phyloP scores from a whole-genome alignment of 2,888 invertebrate genomes.

The Ptilodon capucinus region DNA sequence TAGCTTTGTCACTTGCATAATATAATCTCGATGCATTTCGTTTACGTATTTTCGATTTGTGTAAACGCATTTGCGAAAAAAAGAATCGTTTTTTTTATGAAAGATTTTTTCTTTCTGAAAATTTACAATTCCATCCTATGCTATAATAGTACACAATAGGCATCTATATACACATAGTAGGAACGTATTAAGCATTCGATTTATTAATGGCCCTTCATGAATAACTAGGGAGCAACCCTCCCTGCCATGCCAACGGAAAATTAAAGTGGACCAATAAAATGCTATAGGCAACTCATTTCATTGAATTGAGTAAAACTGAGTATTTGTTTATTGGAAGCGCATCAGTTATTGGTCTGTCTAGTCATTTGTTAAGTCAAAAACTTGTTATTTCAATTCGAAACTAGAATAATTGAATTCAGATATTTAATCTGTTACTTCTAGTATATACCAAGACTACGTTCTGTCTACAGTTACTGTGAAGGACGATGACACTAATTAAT shows the following conservation, averaged over 20 bases:
- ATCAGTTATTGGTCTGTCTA: constrained; percentile 5
- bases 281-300: background rate
- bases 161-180: background rate
- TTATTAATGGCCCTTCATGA: background rate
- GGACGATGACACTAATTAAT: no score
- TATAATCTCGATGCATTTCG: no score
- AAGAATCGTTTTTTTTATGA: no score
- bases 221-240: background rate
- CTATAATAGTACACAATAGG: background rate
- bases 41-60: no score
- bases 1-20: no score
- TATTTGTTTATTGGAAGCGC: constrained; percentile 12
- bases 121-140: no score
- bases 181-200: background rate
- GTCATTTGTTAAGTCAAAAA: constrained; percentile 10
- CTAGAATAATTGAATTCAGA: constrained; percentile 3
- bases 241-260: background rate
- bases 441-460: background rate
- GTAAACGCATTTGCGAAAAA: no score
- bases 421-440: background rate
- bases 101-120: no score
- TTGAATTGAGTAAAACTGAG: constrained; percentile 13
- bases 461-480: no score
- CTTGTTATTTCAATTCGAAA: constrained; percentile 8
- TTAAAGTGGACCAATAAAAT: background rate